Base-by-base conservation (phyloP, 2,797 vertebrate genomes). In the Lagocephalus sceleratus region DNA sequence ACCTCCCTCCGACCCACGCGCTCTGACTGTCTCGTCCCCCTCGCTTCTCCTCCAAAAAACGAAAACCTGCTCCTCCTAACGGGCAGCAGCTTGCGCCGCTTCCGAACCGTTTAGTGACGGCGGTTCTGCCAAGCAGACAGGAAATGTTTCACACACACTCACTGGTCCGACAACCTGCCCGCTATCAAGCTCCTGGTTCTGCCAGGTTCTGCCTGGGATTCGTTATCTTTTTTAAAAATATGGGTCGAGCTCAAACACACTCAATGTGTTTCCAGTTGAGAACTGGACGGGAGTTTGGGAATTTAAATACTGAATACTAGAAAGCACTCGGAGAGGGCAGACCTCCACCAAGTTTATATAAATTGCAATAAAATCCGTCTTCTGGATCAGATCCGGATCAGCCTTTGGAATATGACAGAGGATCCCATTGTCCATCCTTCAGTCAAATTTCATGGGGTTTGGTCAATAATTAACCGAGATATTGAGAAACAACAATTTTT, bases 81-180 rank as follows among this genome's bases (percentile, higher is more conserved):
- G 62, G 51, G 58, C 58, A 53, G 71, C 70, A 57, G 55, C 64
- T 64, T 59, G 35, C 60, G 74, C 84, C 81, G 80, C 73, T 74
- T 80, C 68, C 65, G 63, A 83, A 68, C 77, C 55, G 81, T 87
- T 85, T 81, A 66, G 60, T 66, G 71, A 50, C 0, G 20, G 39
- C 43, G 17, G 32, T 57, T 71, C 45, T 79, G 79, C 73, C 81
- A 85, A 75, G 29, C 52, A 38, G 40, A 29, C 57, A 29, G 60
- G 45, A 32, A 54, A 62, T 48, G 40, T 17, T 51, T 52, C 54
- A 17, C 17, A n/a, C 45, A 22, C 19, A 2, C 15, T 17, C 22
- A 17, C 42, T 21, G 17, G 17, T 19, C 10, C 56, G 60, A 69
- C 61, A 52, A n/a, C 7, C 47, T 44, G 17, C 40, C 25, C 20